phyloP scores from a whole-genome alignment of 2,888 invertebrate genomes.

The Cetonia aurata region DNA sequence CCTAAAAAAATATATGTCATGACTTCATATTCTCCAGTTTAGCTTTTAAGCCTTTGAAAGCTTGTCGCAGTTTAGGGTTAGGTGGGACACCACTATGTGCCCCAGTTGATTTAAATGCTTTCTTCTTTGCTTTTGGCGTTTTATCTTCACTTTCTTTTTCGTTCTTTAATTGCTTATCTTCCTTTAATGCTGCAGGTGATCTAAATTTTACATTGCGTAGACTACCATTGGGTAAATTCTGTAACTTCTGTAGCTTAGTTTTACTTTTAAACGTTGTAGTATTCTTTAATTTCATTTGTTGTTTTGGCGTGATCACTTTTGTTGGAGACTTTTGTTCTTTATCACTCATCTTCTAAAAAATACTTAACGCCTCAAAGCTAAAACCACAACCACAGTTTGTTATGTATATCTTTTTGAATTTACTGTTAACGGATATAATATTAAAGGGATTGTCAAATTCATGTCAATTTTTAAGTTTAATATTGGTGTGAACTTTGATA shows the following conservation, averaged over 20 bases:
- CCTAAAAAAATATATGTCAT: too few relatives aligned
- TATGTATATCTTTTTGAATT: too few relatives aligned
- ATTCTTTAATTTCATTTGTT: background rate
- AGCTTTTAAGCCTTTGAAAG: slow-evolving; percentile 18
- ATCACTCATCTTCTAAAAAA: slow-evolving; percentile 13
- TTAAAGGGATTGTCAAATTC: too few relatives aligned
- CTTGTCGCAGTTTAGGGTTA: slow-evolving; percentile 16
- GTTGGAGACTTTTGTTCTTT: background rate
- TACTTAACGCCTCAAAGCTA: too few relatives aligned
- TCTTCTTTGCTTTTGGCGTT: slow-evolving; percentile 11
- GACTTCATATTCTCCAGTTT: slow-evolving; percentile 8
- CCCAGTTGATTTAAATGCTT: background rate
- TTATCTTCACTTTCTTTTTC: background rate
- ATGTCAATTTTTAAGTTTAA: too few relatives aligned
- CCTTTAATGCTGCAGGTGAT: slow-evolving; percentile 8
- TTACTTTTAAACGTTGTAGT: slow-evolving; percentile 8
- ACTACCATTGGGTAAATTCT: slow-evolving; percentile 2
- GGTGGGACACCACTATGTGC: slow-evolving; percentile 31
- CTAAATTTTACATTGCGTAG: slow-evolving; percentile 3
- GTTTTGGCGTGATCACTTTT: slow-evolving; percentile 1
- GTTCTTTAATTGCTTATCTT: slow-evolving; percentile 3
- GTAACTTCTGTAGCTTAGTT: background rate
- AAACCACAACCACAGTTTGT: too few relatives aligned
- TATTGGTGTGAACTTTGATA: too few relatives aligned
- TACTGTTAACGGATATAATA: too few relatives aligned